Conservation (phyloP, 1,140 invertebrate species). For the Aphaenogaster rudis region DNA sequence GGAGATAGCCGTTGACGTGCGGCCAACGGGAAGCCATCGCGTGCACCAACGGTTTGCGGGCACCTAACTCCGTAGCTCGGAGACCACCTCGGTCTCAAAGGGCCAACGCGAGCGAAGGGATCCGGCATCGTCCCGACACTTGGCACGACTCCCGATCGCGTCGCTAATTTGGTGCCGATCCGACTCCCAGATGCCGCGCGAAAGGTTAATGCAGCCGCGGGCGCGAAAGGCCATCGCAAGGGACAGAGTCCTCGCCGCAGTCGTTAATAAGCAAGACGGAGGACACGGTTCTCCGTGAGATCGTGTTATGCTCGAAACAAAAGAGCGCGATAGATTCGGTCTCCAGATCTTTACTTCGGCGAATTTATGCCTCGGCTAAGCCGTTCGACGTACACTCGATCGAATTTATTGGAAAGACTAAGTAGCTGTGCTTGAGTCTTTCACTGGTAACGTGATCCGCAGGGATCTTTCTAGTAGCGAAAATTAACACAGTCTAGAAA, state of each 20-base stretch:
- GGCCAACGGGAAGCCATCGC: conserved; percentile 79
- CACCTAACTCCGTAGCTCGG: neutral
- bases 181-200: conserved; percentile 37
- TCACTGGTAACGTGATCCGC: neutral
- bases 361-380: neutral
- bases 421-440: neutral
- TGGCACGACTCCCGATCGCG: conserved; percentile 63
- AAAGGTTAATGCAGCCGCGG: conserved; percentile 5
- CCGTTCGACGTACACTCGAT: neutral
- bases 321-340: conserved; percentile 13
- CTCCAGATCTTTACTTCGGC: neutral
- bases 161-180: conserved; percentile 70
- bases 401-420: neutral
- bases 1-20: conserved; percentile 82
- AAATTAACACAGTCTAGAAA: neutral
- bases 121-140: conserved; percentile 37
- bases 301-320: conserved; percentile 10
- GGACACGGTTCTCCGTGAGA: neutral
- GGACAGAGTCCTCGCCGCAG: conserved; percentile 1
- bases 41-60: conserved; percentile 70
- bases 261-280: conserved; percentile 49
- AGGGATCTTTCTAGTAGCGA: neutral
- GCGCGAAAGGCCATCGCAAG: conserved; percentile 32
- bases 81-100: conserved; percentile 29
- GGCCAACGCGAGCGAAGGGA: conserved; percentile 44